phyloP scores from a whole-genome alignment of 1,140 invertebrate genomes.

The Drosophila pseudoananassae region DNA sequence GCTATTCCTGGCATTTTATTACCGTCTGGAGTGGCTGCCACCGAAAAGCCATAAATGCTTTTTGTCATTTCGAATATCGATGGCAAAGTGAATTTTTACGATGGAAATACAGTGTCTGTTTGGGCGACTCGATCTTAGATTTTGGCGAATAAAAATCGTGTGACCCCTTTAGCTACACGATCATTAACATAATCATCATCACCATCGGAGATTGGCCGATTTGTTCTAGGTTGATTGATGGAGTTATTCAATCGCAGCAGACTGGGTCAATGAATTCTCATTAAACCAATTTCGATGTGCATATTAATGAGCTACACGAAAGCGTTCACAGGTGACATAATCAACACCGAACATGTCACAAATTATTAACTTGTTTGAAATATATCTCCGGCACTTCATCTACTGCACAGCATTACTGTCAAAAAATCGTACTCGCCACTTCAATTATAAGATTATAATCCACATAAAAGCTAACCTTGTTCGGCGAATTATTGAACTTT shows the following conservation, averaged over 20 bases:
- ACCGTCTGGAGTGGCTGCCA: conserved; percentile 57
- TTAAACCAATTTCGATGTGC: conserved; percentile 47
- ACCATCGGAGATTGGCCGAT: conserved; percentile 14
- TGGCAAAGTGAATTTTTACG: conserved; percentile 72
- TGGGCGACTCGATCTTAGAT: conserved; percentile 11
- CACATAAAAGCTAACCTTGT: conserved; percentile 31
- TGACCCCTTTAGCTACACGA: conserved; percentile 38
- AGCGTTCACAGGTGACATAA: conserved; percentile 29
- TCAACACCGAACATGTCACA: conserved; percentile 2
- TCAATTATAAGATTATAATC: conserved; percentile 29
- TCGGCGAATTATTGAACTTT: conserved; percentile 14
- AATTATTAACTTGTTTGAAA: conserved; percentile 16
- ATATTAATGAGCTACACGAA: conserved; percentile 34
- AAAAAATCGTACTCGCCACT: not conserved
- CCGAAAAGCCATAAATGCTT: conserved; percentile 56
- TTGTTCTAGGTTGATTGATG: conserved; percentile 56
- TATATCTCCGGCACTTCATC: not conserved
- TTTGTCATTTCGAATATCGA: conserved; percentile 46
- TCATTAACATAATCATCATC: conserved; percentile 31
- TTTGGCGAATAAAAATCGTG: conserved; percentile 20
- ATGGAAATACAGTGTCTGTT: conserved; percentile 4
- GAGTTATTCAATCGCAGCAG: conserved; percentile 37
- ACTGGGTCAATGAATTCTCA: conserved; percentile 42
- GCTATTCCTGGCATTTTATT: conserved; percentile 67
- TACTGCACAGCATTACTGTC: not conserved